Conservation (phyloP, 1,140 invertebrate species). For the Andrena cerasifolii region DNA sequence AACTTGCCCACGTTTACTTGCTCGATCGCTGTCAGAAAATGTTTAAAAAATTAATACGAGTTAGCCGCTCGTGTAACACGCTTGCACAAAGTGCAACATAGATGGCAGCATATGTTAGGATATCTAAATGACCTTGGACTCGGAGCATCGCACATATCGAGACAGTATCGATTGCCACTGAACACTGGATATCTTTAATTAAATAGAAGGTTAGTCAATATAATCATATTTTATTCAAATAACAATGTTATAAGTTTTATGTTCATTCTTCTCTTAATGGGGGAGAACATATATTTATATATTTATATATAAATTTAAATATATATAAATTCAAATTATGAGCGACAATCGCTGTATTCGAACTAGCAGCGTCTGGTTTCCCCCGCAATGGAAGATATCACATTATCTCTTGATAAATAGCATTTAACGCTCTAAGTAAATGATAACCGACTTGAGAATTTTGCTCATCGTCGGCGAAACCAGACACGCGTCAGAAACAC, state of each 20-base stretch:
- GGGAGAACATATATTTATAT: constrained; percentile 56
- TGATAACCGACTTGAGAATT: not conserved
- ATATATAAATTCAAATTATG: constrained; percentile 46
- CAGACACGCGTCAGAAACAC: constrained; percentile 6
- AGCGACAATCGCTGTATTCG: constrained; percentile 34
- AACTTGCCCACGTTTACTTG: not conserved
- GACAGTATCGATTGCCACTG: not conserved
- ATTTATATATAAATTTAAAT: constrained; percentile 54
- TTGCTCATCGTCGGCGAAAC: constrained; percentile 18
- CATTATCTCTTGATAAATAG: constrained; percentile 28
- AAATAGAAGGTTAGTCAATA: constrained; percentile 40
- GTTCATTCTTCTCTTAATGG: constrained; percentile 62
- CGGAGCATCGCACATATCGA: not conserved
- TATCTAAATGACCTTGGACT: not conserved
- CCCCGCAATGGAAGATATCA: constrained; percentile 37
- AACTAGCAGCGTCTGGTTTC: constrained; percentile 43
- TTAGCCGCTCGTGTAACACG: not conserved
- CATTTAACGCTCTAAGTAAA: constrained; percentile 18
- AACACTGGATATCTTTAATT: not conserved
- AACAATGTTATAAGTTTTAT: constrained; percentile 72
- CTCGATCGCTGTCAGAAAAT: not conserved
- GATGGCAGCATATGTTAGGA: not conserved
- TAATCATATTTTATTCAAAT: constrained; percentile 74
- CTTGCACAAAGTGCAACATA: not conserved
- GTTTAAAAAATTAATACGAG: not conserved